These are phyloP conservation scores for Ornithoptera alexandrae DNA, from an alignment of 2,888 invertebrate species.

Conservation along the genomic window DNA sequence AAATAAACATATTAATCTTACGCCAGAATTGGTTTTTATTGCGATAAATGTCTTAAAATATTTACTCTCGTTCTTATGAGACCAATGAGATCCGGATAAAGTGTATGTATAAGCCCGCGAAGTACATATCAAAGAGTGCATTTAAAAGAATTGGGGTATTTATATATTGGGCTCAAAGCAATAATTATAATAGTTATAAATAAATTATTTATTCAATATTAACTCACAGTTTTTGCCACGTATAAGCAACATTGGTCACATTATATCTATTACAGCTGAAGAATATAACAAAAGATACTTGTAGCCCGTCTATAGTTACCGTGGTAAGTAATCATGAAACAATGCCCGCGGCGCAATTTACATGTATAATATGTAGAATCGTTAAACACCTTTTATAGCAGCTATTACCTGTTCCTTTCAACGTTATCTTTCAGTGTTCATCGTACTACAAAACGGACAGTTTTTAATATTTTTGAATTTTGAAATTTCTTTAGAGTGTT, in stretches of 20 bases:
- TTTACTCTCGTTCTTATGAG: background rate
- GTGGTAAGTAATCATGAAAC: constrained; percentile 11
- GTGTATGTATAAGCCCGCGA: background rate
- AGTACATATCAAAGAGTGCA: background rate
- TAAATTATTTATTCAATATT: background rate
- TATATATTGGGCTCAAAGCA: background rate
- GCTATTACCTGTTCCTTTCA: background rate
- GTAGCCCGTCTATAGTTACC: constrained; percentile 9
- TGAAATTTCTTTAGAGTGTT: background rate
- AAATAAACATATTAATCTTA: background rate
- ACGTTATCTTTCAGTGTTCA: background rate
- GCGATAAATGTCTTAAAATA: background rate
- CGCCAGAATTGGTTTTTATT: background rate
- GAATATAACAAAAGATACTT: constrained; percentile 13
- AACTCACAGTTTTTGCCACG: background rate
- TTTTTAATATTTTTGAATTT: background rate
- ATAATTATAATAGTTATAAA: background rate
- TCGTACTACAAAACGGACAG: background rate
- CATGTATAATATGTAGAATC: constrained; percentile 16
- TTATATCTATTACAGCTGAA: constrained; percentile 5
- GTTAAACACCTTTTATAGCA: constrained; percentile 19
- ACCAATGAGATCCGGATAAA: background rate
- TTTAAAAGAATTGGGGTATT: background rate
- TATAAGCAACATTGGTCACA: background rate
- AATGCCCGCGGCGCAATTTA: constrained; percentile 5